These are phyloP conservation scores for Erethizon dorsatum DNA, from an alignment of 2,797 vertebrate genomes.

Conservation along the genomic window DNA sequence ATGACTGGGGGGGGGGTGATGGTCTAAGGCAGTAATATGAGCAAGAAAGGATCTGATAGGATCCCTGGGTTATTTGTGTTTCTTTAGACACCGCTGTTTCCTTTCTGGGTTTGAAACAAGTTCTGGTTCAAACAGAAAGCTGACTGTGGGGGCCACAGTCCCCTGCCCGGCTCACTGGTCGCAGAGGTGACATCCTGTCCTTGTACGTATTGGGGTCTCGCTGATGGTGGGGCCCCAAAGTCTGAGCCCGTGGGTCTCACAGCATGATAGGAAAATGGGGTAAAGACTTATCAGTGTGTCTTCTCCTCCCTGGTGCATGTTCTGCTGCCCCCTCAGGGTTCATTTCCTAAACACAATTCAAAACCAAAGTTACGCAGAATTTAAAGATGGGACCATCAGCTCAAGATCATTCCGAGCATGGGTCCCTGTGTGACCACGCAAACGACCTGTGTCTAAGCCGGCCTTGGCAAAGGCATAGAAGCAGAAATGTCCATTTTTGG, in stretches of 20 bases:
- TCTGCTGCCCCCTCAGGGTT: neutral
- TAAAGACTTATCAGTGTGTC: rapidly evolving
- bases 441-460: neutral
- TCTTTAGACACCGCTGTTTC: neutral
- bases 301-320: rapidly evolving
- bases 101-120: neutral
- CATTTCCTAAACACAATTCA: neutral
- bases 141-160: too few relatives aligned
- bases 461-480: neutral
- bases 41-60: neutral
- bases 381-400: neutral
- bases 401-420: neutral
- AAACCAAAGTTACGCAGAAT: neutral
- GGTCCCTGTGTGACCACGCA: too few relatives aligned
- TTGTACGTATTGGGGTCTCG: neutral
- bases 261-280: neutral
- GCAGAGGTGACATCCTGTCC: neutral
- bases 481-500: neutral
- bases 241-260: neutral
- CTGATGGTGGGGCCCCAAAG: neutral
- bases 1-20: neutral
- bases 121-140: neutral
- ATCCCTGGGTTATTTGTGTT: neutral
- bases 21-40: too few relatives aligned
- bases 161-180: neutral